These are phyloP conservation scores for Noctua janthina DNA, from an alignment of 2,888 invertebrate species.

Conservation along the genomic window DNA sequence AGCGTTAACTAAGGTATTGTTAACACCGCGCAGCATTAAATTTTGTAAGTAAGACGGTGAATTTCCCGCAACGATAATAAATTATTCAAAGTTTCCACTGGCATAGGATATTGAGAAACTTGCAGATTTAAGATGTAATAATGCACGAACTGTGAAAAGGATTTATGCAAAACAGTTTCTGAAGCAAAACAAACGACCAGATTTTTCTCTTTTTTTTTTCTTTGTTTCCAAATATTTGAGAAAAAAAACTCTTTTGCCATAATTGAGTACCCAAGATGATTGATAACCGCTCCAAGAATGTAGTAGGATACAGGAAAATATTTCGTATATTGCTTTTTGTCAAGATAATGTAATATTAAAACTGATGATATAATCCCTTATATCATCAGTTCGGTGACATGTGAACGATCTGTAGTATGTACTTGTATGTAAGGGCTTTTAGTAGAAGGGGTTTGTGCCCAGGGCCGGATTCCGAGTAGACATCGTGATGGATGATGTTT, in stretches of 20 bases:
- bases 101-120: constrained; percentile 61
- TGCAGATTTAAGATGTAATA: constrained; percentile 52
- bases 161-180: constrained; percentile 7
- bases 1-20: constrained; percentile 27
- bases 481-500: constrained; percentile 63
- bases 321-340: constrained; percentile 16
- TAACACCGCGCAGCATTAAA: constrained; percentile 49
- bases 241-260: constrained; percentile 14
- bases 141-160: constrained; percentile 18
- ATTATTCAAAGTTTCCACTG: constrained; percentile 50
- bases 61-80: constrained; percentile 48
- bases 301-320: constrained; percentile 10
- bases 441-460: constrained; percentile 17
- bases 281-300: constrained; percentile 37
- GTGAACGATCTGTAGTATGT: constrained; percentile 14
- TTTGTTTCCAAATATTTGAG: constrained; percentile 18
- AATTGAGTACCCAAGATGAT: constrained; percentile 44
- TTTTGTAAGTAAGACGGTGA: constrained; percentile 45
- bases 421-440: constrained; percentile 21
- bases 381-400: too few species aligned
- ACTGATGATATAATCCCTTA: constrained; percentile 17
- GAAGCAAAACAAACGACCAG: not conserved
- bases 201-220: not conserved
- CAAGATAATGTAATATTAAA: constrained; percentile 33
- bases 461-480: constrained; percentile 25